phyloP scores from a whole-genome alignment of 1,140 invertebrate genomes.

The Orchestia grillus region DNA sequence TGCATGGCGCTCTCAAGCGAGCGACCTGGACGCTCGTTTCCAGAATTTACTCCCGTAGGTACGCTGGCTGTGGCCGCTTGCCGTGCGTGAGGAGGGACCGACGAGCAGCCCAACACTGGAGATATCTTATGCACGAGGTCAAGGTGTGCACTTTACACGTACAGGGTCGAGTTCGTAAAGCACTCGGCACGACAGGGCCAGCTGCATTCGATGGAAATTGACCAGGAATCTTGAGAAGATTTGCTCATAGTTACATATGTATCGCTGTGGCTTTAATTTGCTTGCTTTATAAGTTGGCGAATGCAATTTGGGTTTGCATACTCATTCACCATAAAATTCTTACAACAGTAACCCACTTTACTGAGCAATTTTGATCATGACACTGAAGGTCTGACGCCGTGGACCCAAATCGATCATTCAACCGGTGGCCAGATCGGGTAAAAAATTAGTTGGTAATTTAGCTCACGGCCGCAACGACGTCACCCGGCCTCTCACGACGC shows the following conservation, averaged over 20 bases:
- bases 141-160: neutral
- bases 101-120: neutral
- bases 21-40: neutral
- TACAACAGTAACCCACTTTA: neutral
- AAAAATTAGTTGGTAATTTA: neutral
- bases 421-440: neutral
- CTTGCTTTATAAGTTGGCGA: neutral
- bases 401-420: neutral
- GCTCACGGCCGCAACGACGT: neutral
- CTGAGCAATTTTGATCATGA: neutral
- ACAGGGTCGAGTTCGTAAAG: neutral
- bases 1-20: constrained; percentile 1
- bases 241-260: neutral
- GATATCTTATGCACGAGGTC: neutral
- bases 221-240: neutral
- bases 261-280: too few species aligned
- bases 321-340: neutral
- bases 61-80: neutral
- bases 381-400: neutral
- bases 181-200: neutral
- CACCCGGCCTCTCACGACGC: neutral
- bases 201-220: neutral
- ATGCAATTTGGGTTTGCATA: neutral
- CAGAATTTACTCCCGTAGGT: neutral
- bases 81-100: neutral